phyloP scores from a whole-genome alignment of 1,140 invertebrate species.

The Bicyclus anynana region DNA sequence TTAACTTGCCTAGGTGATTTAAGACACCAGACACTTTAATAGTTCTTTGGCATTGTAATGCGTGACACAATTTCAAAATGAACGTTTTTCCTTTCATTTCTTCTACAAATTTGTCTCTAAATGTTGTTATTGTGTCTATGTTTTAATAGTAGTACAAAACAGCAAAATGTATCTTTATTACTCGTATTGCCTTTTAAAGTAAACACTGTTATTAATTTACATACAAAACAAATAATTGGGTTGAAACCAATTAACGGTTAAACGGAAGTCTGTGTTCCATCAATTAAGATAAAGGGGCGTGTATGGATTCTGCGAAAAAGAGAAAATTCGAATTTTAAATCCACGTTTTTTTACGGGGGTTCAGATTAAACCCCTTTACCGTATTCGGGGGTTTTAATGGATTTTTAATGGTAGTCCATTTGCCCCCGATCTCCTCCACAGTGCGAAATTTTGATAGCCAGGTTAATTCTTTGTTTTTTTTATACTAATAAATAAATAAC shows the following conservation, averaged over 20 bases:
- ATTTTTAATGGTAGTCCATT: conserved; percentile 36
- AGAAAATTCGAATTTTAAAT: background rate
- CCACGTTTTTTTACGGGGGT: background rate
- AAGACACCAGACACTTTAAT: no score
- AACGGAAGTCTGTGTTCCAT: background rate
- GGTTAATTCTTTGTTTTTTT: no score
- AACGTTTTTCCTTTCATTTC: no score
- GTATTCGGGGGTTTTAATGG: conserved; percentile 30
- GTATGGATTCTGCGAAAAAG: background rate
- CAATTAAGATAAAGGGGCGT: background rate
- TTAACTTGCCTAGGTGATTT: no score
- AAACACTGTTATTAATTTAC: background rate
- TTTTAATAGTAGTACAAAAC: no score
- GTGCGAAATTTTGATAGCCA: no score
- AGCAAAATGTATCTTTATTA: no score
- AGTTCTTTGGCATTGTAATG: no score
- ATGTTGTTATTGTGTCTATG: no score
- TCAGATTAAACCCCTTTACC: conserved; percentile 20
- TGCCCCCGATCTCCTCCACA: background rate
- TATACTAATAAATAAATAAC: no score
- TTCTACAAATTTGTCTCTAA: no score
- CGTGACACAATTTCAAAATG: no score
- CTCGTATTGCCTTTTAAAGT: background rate
- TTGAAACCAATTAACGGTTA: background rate
- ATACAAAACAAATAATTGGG: background rate